These are phyloP conservation scores for Catharus minimus DNA, from an alignment of 2,113 vertebrate species.

Conservation along the genomic window DNA sequence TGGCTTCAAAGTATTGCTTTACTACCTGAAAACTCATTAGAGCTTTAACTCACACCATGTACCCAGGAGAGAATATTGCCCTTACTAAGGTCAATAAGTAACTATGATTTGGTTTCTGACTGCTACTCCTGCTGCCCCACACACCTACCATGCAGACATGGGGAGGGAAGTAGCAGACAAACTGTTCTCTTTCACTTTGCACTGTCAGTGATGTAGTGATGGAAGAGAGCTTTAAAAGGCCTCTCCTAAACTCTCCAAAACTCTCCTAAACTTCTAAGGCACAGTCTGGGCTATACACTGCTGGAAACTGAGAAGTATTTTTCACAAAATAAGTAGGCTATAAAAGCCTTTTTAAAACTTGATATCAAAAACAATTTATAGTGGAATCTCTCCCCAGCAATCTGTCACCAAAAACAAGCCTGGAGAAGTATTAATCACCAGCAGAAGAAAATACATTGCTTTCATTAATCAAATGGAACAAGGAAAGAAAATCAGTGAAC, in stretches of 20 bases:
- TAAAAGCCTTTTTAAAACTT: neutral
- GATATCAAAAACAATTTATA: neutral
- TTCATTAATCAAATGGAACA: slow-evolving; percentile 41
- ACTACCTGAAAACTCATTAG: neutral
- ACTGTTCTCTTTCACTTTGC: neutral
- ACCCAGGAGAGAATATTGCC: neutral
- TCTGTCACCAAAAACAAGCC: neutral
- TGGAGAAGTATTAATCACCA: slow-evolving; percentile 15
- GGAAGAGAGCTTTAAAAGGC: neutral
- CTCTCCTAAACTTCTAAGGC: neutral
- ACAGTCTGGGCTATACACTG: neutral
- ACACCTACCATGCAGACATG: fast-evolving
- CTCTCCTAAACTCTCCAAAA: neutral
- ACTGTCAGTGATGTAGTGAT: neutral
- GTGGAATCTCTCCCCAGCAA: neutral
- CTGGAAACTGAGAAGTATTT: neutral
- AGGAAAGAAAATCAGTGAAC: slow-evolving; percentile 8
- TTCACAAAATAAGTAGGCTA: neutral
- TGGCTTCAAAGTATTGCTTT: neutral
- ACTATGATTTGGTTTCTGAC: neutral
- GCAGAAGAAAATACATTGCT: slow-evolving; percentile 19
- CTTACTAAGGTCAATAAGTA: neutral
- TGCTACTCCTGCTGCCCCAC: neutral
- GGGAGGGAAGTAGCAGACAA: neutral
- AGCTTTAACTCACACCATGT: neutral